These are phyloP conservation scores for Brachycybe producta DNA, from an alignment of 2,888 invertebrate genomes.

Conservation along the genomic window DNA sequence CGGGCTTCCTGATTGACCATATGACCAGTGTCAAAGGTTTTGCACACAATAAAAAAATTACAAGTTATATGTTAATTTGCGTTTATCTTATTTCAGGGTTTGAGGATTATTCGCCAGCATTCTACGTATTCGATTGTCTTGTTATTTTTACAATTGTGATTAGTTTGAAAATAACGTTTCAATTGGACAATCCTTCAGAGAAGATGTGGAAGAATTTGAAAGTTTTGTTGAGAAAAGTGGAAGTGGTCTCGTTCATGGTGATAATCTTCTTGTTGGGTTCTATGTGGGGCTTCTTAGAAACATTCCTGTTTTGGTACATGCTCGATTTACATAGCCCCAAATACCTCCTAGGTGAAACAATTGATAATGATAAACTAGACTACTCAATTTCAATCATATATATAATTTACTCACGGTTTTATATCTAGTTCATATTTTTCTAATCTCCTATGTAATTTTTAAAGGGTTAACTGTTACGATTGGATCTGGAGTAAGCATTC, in stretches of 20 bases:
- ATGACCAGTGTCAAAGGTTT: neutral
- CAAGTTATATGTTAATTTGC: neutral
- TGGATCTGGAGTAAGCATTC: conserved; percentile 68
- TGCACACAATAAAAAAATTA: neutral
- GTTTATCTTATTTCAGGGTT: conserved; percentile 43
- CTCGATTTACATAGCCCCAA: conserved; percentile 65
- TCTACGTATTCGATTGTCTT: conserved; percentile 63
- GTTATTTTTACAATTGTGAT: conserved; percentile 49
- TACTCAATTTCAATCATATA: neutral
- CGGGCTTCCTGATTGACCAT: conserved; percentile 23
- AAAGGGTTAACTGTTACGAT: conserved; percentile 69
- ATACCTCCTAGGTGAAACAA: conserved; percentile 54
- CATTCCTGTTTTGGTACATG: conserved; percentile 71
- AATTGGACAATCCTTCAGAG: conserved; percentile 4
- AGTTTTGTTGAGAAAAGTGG: conserved; percentile 26
- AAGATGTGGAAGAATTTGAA: conserved; percentile 9
- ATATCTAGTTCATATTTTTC: neutral
- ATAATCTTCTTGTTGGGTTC: conserved; percentile 71
- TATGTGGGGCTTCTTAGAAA: conserved; percentile 80
- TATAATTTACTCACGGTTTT: neutral
- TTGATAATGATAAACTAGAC: neutral
- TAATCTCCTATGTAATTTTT: too few species aligned
- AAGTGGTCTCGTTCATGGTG: conserved; percentile 64
- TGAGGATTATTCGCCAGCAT: conserved; percentile 71
- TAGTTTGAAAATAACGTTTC: conserved; percentile 1